Conservation (phyloP, 2,113 vertebrate species). For the Pyrgilauda ruficollis region DNA sequence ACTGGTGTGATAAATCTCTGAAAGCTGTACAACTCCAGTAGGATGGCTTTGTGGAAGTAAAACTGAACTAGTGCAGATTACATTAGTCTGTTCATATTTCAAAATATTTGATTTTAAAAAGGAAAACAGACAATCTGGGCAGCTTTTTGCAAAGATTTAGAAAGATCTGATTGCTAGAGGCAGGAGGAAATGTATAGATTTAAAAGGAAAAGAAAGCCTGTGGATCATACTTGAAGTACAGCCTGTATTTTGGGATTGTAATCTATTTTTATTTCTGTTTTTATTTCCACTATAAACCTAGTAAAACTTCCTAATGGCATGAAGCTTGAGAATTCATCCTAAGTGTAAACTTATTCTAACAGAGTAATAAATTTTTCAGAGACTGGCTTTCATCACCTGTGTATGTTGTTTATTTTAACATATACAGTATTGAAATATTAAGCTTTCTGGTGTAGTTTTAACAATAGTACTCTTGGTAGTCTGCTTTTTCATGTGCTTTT, state of each 20-base stretch:
- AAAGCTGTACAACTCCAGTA: not conserved
- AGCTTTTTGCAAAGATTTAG: not conserved
- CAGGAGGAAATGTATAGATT: not conserved
- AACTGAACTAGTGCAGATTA: not conserved
- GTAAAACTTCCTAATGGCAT: constrained; percentile 74
- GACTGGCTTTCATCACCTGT: constrained; percentile 75
- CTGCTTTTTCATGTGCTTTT: constrained; percentile 46
- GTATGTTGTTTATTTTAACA: constrained; percentile 69
- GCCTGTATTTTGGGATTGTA: constrained; percentile 69
- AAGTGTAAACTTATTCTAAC: constrained; percentile 74
- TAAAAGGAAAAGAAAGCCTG: not conserved
- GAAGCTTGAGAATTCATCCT: constrained; percentile 70
- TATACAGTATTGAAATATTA: constrained; percentile 66
- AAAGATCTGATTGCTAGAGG: not conserved
- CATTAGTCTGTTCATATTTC: not conserved
- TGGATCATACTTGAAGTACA: constrained; percentile 54
- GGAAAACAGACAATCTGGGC: not conserved
- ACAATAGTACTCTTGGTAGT: constrained; percentile 52
- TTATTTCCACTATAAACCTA: constrained; percentile 74
- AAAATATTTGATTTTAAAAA: constrained; percentile 8
- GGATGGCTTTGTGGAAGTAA: not conserved
- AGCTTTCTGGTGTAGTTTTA: constrained; percentile 61
- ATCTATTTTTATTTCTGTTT: constrained; percentile 80
- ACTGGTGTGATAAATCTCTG: not conserved
- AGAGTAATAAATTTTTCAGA: constrained; percentile 77